A percentile compares a stretch with the other conserved stretches of the same genome.
These are phyloP conservation scores for Brachionus manjavacas DNA, from an alignment of 1,140 invertebrate genomes.

Conservation along the genomic window DNA sequence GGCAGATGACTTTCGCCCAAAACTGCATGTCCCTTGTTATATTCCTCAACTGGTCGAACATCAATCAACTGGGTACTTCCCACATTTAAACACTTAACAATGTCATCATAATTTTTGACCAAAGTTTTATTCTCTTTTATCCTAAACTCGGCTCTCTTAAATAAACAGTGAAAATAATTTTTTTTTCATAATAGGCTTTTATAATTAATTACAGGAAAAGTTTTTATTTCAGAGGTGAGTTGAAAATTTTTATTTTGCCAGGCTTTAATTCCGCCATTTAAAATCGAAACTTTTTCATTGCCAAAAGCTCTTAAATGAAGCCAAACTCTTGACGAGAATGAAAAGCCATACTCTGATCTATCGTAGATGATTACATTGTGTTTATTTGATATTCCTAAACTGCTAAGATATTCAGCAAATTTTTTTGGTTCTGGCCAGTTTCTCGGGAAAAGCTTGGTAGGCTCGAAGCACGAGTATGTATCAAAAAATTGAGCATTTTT, in stretches of 20 bases:
- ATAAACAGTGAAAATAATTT: not conserved
- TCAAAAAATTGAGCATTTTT: not conserved
- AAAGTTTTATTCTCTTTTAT: not conserved
- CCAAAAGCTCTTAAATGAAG: not conserved
- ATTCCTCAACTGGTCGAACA: not conserved
- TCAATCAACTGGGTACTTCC: not conserved
- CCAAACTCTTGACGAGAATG: not conserved
- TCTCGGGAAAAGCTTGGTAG: not conserved
- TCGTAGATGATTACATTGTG: not conserved
- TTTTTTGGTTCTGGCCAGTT: not conserved
- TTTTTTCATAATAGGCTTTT: too few relatives aligned
- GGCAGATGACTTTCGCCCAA: not conserved
- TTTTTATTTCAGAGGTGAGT: not conserved
- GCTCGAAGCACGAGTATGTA: not conserved
- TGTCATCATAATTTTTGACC: not conserved
- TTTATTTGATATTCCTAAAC: not conserved
- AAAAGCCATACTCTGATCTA: not conserved
- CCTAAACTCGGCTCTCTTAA: not conserved
- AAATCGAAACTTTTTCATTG: not conserved
- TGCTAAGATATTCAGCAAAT: not conserved
- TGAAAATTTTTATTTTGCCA: not conserved
- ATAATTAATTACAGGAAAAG: not conserved
- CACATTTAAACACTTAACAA: not conserved
- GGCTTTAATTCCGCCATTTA: not conserved
- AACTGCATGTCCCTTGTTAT: not conserved